Evolutionary conservation across 2,888 invertebrate species (phyloP).

Genomic region (Melipona beecheii): DNA sequence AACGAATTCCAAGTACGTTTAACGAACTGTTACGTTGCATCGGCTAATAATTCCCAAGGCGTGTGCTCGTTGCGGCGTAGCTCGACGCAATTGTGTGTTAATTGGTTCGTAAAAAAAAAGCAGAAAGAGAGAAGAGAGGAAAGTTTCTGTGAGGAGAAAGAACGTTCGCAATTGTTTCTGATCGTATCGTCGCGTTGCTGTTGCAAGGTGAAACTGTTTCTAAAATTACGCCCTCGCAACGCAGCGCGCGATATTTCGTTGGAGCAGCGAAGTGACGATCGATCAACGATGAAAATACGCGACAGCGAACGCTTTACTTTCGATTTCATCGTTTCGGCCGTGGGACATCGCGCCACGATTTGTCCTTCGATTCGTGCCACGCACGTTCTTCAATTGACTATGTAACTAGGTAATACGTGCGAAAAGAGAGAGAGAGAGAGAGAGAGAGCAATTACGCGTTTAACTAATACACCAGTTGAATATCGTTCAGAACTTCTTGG

Average conservation of each 20-base stretch:
- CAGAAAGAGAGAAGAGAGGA: neutral
- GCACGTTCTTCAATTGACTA: slow-evolving; percentile 4
- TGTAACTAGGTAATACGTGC: neutral
- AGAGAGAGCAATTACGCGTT: neutral
- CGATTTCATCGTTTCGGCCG: slow-evolving; percentile 53
- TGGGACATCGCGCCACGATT: neutral
- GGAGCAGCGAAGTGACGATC: neutral
- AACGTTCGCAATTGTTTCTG: neutral
- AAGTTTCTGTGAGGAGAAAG: slow-evolving; percentile 6
- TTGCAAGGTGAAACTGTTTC: slow-evolving; percentile 17
- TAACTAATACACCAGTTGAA: neutral
- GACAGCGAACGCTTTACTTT: slow-evolving; percentile 31
- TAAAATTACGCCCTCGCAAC: neutral
- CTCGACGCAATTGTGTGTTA: slow-evolving; percentile 35
- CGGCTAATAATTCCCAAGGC: slow-evolving; percentile 21
- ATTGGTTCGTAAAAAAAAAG: slow-evolving; percentile 30
- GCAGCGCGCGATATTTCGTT: neutral
- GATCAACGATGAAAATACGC: slow-evolving; percentile 34
- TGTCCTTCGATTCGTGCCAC: neutral
- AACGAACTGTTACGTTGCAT: slow-evolving; percentile 10
- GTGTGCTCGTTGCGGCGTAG: neutral
- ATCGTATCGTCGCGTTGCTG: neutral
- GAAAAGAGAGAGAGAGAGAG: neutral
- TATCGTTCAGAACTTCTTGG: no score
- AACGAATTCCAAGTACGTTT: slow-evolving; percentile 20